phyloP scores from a whole-genome alignment of 2,113 vertebrate genomes.

The Puntigrus tetrazona region DNA sequence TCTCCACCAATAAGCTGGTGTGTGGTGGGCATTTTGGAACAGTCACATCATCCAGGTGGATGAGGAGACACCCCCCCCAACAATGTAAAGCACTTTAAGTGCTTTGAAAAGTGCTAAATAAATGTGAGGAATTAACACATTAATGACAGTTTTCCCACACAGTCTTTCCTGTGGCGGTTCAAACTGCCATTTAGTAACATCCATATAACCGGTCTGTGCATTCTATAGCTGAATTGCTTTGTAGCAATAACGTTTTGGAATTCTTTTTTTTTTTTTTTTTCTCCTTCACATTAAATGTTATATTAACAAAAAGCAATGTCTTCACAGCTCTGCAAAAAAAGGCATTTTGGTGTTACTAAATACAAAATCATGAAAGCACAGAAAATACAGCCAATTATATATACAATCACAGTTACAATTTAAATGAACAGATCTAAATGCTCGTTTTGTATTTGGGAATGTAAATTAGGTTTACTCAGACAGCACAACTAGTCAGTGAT shows the following conservation, averaged over 20 bases:
- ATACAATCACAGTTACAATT: neutral
- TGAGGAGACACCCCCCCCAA: too few species aligned
- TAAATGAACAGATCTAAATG: slow-evolving; percentile 11
- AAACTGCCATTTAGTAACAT: neutral
- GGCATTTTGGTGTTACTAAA: slow-evolving; percentile 30
- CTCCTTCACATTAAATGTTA: neutral
- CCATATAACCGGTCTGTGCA: neutral
- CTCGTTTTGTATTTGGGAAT: neutral
- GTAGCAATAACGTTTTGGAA: neutral
- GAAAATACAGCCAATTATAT: slow-evolving; percentile 4
- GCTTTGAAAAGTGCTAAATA: too few species aligned
- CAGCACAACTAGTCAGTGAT: neutral
- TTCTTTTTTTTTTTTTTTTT: neutral
- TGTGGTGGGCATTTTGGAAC: too few species aligned
- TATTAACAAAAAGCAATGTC: slow-evolving; percentile 1
- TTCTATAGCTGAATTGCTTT: neutral
- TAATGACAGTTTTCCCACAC: neutral
- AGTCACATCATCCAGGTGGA: too few species aligned
- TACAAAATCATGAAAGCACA: neutral
- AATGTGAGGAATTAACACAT: neutral
- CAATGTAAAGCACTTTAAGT: too few species aligned
- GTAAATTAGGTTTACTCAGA: slow-evolving; percentile 21
- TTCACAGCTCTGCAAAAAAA: slow-evolving; percentile 24
- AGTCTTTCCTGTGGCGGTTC: neutral
- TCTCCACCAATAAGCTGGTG: too few species aligned